Percentiles rank a stretch among this genome's conserved stretches.
phyloP scores from a whole-genome alignment of 1,140 invertebrate genomes.

The Lineus longissimus region DNA sequence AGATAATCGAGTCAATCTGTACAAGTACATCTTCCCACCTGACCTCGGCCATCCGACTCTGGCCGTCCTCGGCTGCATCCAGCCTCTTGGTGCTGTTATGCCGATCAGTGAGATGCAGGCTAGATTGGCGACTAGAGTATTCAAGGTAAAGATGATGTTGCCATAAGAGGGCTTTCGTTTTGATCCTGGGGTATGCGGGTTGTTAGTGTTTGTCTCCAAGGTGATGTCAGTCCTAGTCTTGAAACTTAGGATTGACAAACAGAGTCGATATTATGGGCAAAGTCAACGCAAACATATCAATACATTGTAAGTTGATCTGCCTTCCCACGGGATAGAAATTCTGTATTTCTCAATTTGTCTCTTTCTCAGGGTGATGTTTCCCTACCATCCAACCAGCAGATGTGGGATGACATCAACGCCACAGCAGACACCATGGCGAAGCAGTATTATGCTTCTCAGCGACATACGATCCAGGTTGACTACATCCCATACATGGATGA shows the following conservation, averaged over 20 bases:
- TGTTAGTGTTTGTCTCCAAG: background rate
- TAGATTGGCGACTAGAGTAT: constrained; percentile 35
- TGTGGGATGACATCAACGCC: constrained; percentile 34
- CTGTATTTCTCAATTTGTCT: too few relatives aligned
- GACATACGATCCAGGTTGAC: constrained; percentile 51
- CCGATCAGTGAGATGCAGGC: constrained; percentile 55
- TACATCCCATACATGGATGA: constrained; percentile 55
- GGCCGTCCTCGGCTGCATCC: constrained; percentile 58
- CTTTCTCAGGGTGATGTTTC: constrained; percentile 21
- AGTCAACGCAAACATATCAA: too few relatives aligned
- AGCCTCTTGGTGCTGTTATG: constrained; percentile 57
- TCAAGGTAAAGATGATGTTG: constrained; percentile 30
- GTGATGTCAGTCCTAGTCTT: background rate
- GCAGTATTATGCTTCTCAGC: constrained; percentile 28
- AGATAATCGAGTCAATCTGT: constrained; percentile 52
- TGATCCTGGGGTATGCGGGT: background rate
- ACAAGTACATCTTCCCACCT: constrained; percentile 56
- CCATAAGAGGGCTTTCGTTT: background rate
- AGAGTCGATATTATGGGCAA: too few relatives aligned
- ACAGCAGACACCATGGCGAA: constrained; percentile 30
- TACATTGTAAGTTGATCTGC: too few relatives aligned
- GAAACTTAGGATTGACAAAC: background rate
- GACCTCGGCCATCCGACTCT: constrained; percentile 45
- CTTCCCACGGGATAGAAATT: too few relatives aligned
- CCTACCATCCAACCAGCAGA: constrained; percentile 28